Conservation (phyloP, 2,113 vertebrate species). For the Paratilapia polleni region DNA sequence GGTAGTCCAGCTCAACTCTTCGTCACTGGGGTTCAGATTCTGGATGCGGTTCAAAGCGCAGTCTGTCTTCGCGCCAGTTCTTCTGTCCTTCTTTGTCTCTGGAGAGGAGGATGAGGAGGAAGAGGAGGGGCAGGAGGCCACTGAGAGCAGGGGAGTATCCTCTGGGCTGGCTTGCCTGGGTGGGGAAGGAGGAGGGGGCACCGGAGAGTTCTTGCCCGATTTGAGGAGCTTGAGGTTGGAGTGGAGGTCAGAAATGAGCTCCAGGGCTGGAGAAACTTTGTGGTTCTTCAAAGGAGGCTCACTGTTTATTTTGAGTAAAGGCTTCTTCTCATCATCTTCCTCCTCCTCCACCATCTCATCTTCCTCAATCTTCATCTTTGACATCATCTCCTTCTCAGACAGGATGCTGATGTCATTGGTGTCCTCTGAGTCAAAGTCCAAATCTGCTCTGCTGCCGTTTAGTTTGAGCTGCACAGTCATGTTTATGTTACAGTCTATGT, state of each 20-base stretch:
- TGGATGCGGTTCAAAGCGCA: constrained; percentile 96
- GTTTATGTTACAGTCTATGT: constrained; percentile 51
- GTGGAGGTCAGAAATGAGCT: constrained; percentile 64
- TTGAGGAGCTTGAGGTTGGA: constrained; percentile 61
- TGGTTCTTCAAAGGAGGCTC: constrained; percentile 34
- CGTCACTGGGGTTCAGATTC: constrained; percentile 94
- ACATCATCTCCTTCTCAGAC: constrained; percentile 70
- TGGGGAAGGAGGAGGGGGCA: constrained; percentile 71
- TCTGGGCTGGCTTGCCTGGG: constrained; percentile 86
- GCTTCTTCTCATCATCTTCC: constrained; percentile 60
- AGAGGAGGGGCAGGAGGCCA: constrained; percentile 78
- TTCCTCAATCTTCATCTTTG: constrained; percentile 66
- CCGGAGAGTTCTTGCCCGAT: constrained; percentile 56
- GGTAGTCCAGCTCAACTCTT: constrained; percentile 97
- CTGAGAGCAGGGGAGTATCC: constrained; percentile 85
- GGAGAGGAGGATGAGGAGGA: constrained; percentile 90
- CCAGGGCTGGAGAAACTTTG: constrained; percentile 42
- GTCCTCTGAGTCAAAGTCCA: constrained; percentile 60
- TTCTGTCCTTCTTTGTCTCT: constrained; percentile 95
- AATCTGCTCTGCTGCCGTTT: constrained; percentile 49
- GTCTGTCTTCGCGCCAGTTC: constrained; percentile 94
- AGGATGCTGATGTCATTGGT: constrained; percentile 75
- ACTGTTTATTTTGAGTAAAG: constrained; percentile 53
- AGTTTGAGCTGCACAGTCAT: constrained; percentile 31
- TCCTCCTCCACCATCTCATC: constrained; percentile 53